Base-by-base conservation (phyloP, 1,140 invertebrate genomes). In the Heliothis virescens region DNA sequence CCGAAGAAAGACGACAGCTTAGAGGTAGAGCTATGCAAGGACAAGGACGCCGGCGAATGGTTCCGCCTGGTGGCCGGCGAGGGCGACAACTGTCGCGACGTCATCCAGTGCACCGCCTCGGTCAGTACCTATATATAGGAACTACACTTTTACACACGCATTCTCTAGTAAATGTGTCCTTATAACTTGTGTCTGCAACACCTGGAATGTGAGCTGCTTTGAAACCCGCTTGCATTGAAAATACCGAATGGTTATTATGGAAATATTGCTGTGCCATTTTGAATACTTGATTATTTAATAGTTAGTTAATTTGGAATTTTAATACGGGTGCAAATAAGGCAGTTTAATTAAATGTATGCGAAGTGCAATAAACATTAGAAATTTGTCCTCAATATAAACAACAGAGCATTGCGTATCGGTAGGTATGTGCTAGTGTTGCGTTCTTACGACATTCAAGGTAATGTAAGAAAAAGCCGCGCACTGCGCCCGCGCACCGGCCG, bases 11-110 rank as follows among this genome's bases (percentile, higher is more conserved):
- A 98, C 86, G 98, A 98, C 82, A 98, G 96, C 91, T 97, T 98
- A 92, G 98, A 98, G 92, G 96, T 95, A 90, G 98, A 98, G 93
- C 96, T 99, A 74, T 99, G 98, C 94, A 98, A 98, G 95, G 98
- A 98, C 94, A 98, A 98, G 95, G 98, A 98, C 94, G 98, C 98
- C n/a, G 98, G 98, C 65, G 98, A 99, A 95, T 99, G 98, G 98
- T 99, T 99, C 95, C 96, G 98, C 87, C 95, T 99, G 83, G 97
- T 98, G 26, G 97, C 97, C 57, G 97, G 97, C 82, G 98, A 98
- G 90, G 98, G 98, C 89, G 98, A 99, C 95, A 98, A 98, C 90
- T 99, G 98, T 94, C 96, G 98, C 91, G 98, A 99, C 95, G 98
- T 99, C 85, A 99, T 99, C 89, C 98, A 99, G 93, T 99, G 98